Percentiles rank a stretch among this genome's conserved stretches.
Conservation (phyloP, 2,888 invertebrate species). For the Mechanitis mazaeus region DNA sequence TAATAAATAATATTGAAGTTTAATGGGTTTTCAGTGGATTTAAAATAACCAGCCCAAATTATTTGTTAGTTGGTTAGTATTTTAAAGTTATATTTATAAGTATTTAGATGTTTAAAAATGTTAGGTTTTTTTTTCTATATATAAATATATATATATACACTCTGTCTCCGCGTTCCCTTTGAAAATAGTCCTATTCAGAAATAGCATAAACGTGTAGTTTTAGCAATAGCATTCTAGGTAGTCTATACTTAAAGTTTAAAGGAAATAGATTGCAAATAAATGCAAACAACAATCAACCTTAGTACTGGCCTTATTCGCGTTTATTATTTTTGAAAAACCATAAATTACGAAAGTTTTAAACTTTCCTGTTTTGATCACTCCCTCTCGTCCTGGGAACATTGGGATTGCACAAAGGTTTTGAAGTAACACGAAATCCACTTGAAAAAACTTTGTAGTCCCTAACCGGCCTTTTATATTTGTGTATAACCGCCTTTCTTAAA, state of each 20-base stretch:
- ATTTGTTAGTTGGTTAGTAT: background rate
- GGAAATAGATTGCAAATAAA: conserved; percentile 12
- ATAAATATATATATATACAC: too few relatives aligned
- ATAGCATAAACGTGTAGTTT: conserved; percentile 11
- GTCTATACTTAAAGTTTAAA: background rate
- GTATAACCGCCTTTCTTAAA: conserved; percentile 67
- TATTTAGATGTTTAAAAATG: too few relatives aligned
- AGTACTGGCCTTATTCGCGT: conserved; percentile 9
- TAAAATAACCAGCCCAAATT: background rate
- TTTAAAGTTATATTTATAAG: too few relatives aligned
- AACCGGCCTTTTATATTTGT: conserved; percentile 61
- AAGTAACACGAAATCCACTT: conserved; percentile 45
- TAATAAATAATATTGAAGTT: conserved; percentile 21
- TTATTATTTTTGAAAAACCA: conserved; percentile 21
- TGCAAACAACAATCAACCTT: conserved; percentile 14
- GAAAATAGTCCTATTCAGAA: conserved; percentile 12
- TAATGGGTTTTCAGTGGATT: conserved; percentile 1
- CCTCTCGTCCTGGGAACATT: conserved; percentile 64
- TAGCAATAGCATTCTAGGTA: conserved; percentile 8
- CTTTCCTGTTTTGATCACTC: conserved; percentile 67
- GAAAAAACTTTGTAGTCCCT: conserved; percentile 54
- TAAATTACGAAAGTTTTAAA: conserved; percentile 31
- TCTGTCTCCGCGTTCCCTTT: background rate
- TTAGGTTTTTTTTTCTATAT: too few relatives aligned
- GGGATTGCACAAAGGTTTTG: conserved; percentile 47